A percentile compares a stretch with the other conserved stretches of the same genome.
These are phyloP conservation scores for Coreius guichenoti DNA, from an alignment of 2,797 vertebrate genomes.

Conservation along the genomic window DNA sequence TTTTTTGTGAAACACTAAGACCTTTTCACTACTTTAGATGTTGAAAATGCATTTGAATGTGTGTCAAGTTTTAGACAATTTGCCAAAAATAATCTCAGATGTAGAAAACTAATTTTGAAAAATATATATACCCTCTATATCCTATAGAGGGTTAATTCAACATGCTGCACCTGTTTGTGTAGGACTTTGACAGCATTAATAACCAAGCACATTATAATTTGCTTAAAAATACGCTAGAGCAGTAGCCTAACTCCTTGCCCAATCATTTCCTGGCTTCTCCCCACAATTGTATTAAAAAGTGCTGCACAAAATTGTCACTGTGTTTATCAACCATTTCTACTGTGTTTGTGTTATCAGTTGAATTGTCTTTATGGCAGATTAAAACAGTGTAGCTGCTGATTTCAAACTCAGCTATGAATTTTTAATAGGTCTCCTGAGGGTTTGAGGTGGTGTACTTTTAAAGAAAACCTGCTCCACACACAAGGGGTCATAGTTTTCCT, in stretches of 20 bases:
- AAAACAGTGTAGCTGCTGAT: background rate
- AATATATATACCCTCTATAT: too few species aligned
- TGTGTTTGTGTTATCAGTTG: background rate
- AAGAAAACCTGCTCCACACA: constrained; percentile 45
- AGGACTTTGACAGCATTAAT: background rate
- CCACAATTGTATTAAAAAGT: background rate
- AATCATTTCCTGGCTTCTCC: background rate
- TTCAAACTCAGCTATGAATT: background rate
- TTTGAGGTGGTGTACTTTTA: constrained; percentile 50
- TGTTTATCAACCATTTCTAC: constrained; percentile 9
- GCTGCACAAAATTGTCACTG: background rate
- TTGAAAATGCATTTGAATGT: too few species aligned
- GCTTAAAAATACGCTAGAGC: background rate
- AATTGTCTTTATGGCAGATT: background rate
- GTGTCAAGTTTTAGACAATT: too few species aligned
- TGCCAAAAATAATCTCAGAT: background rate
- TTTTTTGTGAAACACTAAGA: too few species aligned
- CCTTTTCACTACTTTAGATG: too few species aligned
- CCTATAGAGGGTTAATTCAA: background rate
- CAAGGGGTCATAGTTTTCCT: constrained; percentile 40
- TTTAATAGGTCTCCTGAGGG: constrained; percentile 36
- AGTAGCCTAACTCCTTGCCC: background rate
- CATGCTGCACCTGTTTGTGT: background rate
- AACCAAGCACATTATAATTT: background rate
- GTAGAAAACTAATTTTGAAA: background rate